Evolutionary conservation across 2,797 vertebrate species (phyloP), one percentile per base, ranked within the genome.

Genomic region (Oophaga sylvatica): DNA sequence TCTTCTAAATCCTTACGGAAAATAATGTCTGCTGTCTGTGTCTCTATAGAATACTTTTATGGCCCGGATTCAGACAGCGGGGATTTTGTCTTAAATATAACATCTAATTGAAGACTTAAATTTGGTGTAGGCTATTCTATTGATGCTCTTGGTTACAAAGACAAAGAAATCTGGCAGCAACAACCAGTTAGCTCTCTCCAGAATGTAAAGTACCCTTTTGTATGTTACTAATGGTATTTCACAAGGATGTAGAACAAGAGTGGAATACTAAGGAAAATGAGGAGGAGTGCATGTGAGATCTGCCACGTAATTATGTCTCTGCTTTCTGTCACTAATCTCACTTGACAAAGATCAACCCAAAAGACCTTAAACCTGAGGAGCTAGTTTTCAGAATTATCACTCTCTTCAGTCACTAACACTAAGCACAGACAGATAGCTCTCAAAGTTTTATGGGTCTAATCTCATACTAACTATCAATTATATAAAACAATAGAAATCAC

Each of bases 181-280:
- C 79, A 48, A 19, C 63, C 53, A 63, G 22, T 22, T 63, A 62
- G 79, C n/a, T 16, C 48, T 17, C 60, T 20, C 22, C 70, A 85
- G 83, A 86, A 89, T 89, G 41, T 82, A 59, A 89, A 88, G 41
- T 29, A 85, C 41, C 16, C 57, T 45, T 73, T 53, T 80, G 17
- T 82, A 83, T 76, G 16, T 31, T 57, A 5, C 20, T 22, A 35
- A 62, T 65, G 22, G 19, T 56, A 15, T 59, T 53, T 83, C 13
- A 78, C 63, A 70, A 71, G 65, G 62, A 31, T 29, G 9, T 13
- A 62, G n/a, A 87, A 87, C 80, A 83, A 83, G 62, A 59, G 67
- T 15, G 12, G 57, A 29, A 59, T 56, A 45, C 53, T 26, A 31
- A 77, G 13, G 7, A 1, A 82, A n/a, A 16, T n/a, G 71, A 41